phyloP scores from a whole-genome alignment of 2,888 invertebrate species.

The Pediacus dermestoides region DNA sequence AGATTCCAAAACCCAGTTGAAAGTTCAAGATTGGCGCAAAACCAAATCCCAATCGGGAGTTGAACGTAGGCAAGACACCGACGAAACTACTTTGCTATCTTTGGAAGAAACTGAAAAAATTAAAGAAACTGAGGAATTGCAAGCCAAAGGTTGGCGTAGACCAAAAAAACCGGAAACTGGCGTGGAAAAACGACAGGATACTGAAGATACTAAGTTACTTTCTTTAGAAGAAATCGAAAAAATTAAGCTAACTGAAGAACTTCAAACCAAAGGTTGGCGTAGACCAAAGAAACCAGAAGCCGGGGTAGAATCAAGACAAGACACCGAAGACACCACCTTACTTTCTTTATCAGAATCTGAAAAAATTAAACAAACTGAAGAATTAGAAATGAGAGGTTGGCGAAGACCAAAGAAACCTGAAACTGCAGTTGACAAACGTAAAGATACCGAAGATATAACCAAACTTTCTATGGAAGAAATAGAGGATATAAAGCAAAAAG shows the following conservation, averaged over 20 bases:
- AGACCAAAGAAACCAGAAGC: conserved; percentile 21
- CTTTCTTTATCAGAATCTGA: conserved; percentile 11
- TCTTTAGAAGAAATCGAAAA: conserved; percentile 31
- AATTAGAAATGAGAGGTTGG: conserved; percentile 36
- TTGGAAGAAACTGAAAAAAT: conserved; percentile 19
- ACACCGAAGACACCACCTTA: conserved; percentile 18
- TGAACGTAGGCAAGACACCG: conserved; percentile 17
- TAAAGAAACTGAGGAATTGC: conserved; percentile 18
- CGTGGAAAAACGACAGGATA: conserved; percentile 16
- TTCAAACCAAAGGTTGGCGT: conserved; percentile 17
- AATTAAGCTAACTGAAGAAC: conserved; percentile 19
- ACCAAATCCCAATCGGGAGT: conserved; percentile 2
- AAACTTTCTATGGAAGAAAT: conserved; percentile 41
- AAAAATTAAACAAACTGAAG: conserved; percentile 30
- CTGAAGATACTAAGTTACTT: conserved; percentile 36
- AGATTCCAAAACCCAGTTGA: not conserved
- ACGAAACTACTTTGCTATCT: conserved; percentile 20
- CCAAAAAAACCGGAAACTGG: conserved; percentile 11
- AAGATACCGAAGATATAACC: conserved; percentile 28
- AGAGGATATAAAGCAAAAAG: conserved; percentile 19
- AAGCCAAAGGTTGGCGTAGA: conserved; percentile 22
- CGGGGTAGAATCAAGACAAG: conserved; percentile 2
- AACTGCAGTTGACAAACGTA: conserved; percentile 17
- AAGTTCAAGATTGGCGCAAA: conserved; percentile 7
- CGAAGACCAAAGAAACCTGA: conserved; percentile 27